These are phyloP conservation scores for Rhinogobius similis DNA, from an alignment of 2,113 vertebrate species.

Conservation along the genomic window DNA sequence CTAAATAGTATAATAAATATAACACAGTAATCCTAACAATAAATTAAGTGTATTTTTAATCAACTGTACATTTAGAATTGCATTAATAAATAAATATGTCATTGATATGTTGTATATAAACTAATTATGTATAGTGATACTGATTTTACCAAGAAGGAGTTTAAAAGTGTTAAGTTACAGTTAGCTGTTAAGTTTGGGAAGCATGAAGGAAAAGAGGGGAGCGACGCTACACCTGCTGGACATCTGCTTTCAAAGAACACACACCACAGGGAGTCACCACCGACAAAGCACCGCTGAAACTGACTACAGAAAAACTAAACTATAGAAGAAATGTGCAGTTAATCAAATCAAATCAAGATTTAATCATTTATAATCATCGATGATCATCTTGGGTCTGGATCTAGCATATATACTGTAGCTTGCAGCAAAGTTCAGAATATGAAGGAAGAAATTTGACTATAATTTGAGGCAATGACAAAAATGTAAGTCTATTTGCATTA, in stretches of 20 bases:
- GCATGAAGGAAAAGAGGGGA: conserved; percentile 11
- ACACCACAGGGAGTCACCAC: conserved; percentile 30
- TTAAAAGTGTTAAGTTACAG: conserved; percentile 21
- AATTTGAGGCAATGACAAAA: neutral
- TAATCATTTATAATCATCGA: too few species aligned
- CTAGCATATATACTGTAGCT: neutral
- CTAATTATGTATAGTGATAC: neutral
- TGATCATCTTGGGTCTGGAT: too few species aligned
- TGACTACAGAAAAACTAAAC: neutral
- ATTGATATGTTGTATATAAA: neutral
- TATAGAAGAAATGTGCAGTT: neutral
- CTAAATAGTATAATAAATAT: too few species aligned
- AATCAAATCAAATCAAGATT: too few species aligned
- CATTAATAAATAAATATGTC: neutral
- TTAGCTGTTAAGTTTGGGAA: conserved; percentile 41
- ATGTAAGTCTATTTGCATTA: too few species aligned
- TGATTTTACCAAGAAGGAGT: conserved; percentile 4
- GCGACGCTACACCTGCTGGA: conserved; percentile 53
- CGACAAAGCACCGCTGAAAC: neutral
- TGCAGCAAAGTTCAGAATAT: too few species aligned
- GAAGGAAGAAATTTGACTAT: neutral
- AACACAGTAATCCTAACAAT: neutral
- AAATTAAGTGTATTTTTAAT: too few species aligned
- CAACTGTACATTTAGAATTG: neutral
- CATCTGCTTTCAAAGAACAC: conserved; percentile 29